A percentile compares a stretch with the other conserved stretches of the same genome.
phyloP scores from a whole-genome alignment of 2,113 vertebrate genomes.

The Octodon degus region DNA sequence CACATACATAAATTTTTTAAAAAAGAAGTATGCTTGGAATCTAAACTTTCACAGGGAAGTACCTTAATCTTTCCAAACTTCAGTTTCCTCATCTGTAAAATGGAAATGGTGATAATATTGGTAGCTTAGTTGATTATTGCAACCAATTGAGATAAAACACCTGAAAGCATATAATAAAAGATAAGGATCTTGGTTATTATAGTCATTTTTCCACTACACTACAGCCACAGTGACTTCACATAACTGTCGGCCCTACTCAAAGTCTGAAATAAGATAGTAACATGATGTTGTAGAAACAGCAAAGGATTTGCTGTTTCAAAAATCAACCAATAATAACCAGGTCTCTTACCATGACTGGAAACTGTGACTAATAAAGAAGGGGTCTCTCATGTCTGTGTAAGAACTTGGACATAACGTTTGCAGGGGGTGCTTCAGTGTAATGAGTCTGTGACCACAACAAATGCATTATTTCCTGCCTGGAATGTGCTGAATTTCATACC shows the following conservation, averaged over 20 bases:
- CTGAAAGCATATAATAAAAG: neutral
- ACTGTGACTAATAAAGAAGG: neutral
- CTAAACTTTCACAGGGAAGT: neutral
- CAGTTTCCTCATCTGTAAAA: neutral
- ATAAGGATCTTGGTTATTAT: neutral
- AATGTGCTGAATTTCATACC: neutral
- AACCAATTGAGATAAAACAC: neutral
- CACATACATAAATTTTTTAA: too few relatives aligned
- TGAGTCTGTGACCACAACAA: neutral
- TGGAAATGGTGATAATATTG: neutral
- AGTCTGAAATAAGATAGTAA: neutral
- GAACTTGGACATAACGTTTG: neutral
- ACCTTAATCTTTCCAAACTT: neutral
- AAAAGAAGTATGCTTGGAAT: neutral
- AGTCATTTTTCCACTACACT: neutral
- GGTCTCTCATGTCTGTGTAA: neutral
- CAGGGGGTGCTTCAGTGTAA: neutral
- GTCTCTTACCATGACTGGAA: neutral
- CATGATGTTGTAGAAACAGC: neutral
- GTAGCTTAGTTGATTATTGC: neutral
- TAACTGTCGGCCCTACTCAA: neutral
- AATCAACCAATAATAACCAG: too few relatives aligned
- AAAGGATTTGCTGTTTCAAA: neutral
- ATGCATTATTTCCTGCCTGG: neutral
- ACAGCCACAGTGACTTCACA: neutral